Conservation (phyloP, 2,113 vertebrate genomes). For the Fregata magnificens region DNA sequence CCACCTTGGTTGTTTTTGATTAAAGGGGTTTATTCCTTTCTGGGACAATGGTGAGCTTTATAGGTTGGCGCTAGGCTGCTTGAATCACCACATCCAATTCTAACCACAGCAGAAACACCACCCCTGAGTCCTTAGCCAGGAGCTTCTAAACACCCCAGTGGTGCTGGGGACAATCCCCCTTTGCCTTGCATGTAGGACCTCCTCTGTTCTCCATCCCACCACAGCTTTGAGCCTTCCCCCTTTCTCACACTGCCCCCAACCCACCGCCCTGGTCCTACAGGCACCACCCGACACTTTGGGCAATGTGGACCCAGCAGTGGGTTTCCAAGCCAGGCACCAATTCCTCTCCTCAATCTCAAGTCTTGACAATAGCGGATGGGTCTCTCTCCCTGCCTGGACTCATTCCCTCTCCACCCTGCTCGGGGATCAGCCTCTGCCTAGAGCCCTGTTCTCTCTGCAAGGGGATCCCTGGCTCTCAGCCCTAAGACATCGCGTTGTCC, state of each 20-base stretch:
- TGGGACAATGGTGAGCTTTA: neutral
- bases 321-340: neutral
- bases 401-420: neutral
- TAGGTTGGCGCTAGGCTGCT: neutral
- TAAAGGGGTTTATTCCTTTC: neutral
- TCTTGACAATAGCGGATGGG: rapidly evolving
- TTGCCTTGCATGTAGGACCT: neutral
- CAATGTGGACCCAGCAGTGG: rapidly evolving
- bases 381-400: neutral
- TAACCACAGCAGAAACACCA: neutral
- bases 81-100: neutral
- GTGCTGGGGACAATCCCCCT: neutral
- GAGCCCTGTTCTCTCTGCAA: neutral
- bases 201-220: neutral
- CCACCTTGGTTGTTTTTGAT: neutral
- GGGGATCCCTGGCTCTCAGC: neutral
- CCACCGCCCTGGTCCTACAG: neutral
- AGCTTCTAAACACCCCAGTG: neutral
- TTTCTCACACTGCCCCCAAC: rapidly evolving
- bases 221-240: neutral
- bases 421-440: neutral
- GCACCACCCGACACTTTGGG: no score
- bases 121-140: neutral
- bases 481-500: neutral
- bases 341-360: neutral